Evolutionary conservation across 2,888 invertebrate species (phyloP), one percentile per base, ranked within the genome.

Genomic region (Tipula unca): DNA sequence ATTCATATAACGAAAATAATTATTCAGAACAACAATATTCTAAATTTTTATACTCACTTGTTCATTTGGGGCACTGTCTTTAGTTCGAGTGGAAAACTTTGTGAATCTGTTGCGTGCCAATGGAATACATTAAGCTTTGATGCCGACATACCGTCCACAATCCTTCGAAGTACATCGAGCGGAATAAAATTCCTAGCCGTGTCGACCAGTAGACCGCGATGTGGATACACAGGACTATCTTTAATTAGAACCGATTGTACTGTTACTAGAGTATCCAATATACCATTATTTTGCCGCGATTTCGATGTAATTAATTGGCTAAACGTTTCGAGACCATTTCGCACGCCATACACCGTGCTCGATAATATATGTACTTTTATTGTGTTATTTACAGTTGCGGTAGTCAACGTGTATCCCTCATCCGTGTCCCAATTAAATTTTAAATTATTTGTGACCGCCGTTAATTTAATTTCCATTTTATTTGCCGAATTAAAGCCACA

Each of bases 51-150:
- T 36, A 84, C 32, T 84, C 91, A 95, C 93, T 92, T 93, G 1
- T 95, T 93, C 91, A 97, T 93, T 88, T 95, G 94, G 0, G 96
- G 96, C 25, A 95, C 93, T 69, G 94, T 92, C n/a, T 92, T 92
- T 0, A 95, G 94, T 88, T 95, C 95, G 88, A 97, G 92, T 0
- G 98, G 98, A 90, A 98, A 98, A 88, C 98, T 97, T 87, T 98
- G 98, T 0, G 96, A 94, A 90, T 98, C 98, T 0, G 96, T 95
- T 0, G 94, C 94, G 89, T 97, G 96, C 98, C 98, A 98, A 89
- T 98, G 98, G 83, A 98, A 93, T 0, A 97, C 96, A 89, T 98
- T 98, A 92, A 98, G 91, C 90, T 98, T 98, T 85, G 95, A 95
- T 20, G 95, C 93, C 0, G 96, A 95, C 95, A 98, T 96, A 1